Percentiles rank a stretch among this genome's conserved stretches.
Conservation (phyloP, 2,113 vertebrate genomes). For the Manacus vitellinus region DNA sequence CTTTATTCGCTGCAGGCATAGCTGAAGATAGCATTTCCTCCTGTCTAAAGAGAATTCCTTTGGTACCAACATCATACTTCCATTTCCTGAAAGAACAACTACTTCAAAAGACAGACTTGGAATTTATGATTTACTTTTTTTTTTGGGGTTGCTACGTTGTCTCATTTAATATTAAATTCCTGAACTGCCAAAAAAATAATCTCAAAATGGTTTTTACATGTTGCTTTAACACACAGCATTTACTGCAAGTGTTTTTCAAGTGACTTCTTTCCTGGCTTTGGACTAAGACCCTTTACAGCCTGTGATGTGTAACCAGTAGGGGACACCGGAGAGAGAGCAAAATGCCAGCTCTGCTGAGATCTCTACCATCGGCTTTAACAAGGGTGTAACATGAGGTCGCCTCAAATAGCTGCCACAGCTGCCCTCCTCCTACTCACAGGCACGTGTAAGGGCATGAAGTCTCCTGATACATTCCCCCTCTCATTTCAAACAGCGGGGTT, state of each 20-base stretch:
- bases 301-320: neutral
- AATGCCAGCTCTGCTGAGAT: neutral
- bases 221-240: neutral
- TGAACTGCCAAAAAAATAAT: neutral
- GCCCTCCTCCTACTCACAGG: neutral
- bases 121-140: neutral
- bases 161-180: neutral
- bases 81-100: neutral
- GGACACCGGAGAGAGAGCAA: neutral
- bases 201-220: neutral
- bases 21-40: constrained; percentile 4
- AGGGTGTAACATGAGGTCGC: neutral
- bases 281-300: neutral
- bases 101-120: neutral
- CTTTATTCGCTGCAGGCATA: constrained; percentile 13
- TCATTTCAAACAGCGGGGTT: neutral
- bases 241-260: neutral
- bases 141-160: neutral
- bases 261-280: neutral
- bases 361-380: neutral
- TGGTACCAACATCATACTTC: neutral
- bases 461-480: neutral
- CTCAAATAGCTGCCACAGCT: neutral
- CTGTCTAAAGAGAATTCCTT: constrained; percentile 33
- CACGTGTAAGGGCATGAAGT: neutral